Evolutionary conservation across 2,797 vertebrate genomes (phyloP), one percentile per base, ranked within the genome.

Genomic region (Phalanger gymnotis): DNA sequence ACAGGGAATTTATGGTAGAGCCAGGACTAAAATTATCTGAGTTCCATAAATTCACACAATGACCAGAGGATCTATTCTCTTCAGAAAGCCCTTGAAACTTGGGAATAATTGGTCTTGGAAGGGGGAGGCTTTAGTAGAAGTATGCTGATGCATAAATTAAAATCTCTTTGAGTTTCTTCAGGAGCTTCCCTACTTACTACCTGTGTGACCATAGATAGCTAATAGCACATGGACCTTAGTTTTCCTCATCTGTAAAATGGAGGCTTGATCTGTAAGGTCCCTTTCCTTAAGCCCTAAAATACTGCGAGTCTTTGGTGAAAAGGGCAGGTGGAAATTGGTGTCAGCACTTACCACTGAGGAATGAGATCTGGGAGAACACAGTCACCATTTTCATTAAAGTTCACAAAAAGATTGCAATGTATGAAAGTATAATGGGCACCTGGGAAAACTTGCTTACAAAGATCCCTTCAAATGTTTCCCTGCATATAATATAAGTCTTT

Each of bases 381-480:
- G 27, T 34, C 31, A 94, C 27, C 19, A 30, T 55, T 94, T 90
- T 22, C 51, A 11, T 34, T 58, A 7, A 53, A 53, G 53, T 92
- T 92, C 93, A 28, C 53, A 47, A 91, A 93, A 91, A 90, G 13
- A 54, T 81, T 55, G 96, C 55, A 91, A 53, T 94, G 53, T 87
- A 90, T 53, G 93, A 94, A 94, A 92, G n/a, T n/a, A 12, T 57
- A 91, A 5, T 0, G 2, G 91, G 53, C 54, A 87, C 51, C 56
- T 95, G 95, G 73, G 56, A 97, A 96, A 94, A 96, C 12, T 27
- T 92, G 91, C 90, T 93, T 94, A 47, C 22, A 96, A 96, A 96
- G 96, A 91, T 61, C 51, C 66, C 92, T 96, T 94, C 95, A 96
- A 87, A 92, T 54, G 51, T 87, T 96, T 97, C 91, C 92, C 56